A percentile compares a stretch with the other conserved stretches of the same genome.
Evolutionary conservation across 2,888 invertebrate species (phyloP).

Genomic region (Dolichopus griseipennis): DNA sequence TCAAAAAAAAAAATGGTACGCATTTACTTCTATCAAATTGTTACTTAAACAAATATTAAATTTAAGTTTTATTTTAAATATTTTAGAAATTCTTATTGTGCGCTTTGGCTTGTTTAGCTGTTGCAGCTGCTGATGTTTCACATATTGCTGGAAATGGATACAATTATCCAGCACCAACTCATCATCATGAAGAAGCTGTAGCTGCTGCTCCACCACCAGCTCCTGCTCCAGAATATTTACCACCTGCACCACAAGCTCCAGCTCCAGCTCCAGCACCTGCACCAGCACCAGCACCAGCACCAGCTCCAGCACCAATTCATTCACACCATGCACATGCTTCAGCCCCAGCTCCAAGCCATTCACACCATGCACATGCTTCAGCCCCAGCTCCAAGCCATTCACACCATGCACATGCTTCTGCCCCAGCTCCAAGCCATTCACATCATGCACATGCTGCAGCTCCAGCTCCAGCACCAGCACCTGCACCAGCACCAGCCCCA

Average conservation of each 20-base stretch:
- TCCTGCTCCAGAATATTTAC: conserved; percentile 12
- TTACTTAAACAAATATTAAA: too few relatives aligned
- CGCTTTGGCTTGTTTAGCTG: conserved; percentile 2
- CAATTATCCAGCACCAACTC: neutral
- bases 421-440: conserved; percentile 17
- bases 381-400: neutral
- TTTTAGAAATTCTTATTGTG: neutral
- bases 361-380: neutral
- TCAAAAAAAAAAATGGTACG: neutral
- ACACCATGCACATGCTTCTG: neutral
- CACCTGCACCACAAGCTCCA: conserved; percentile 13
- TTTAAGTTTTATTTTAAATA: neutral
- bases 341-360: neutral
- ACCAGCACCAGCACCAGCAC: conserved; percentile 1
- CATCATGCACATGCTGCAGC: neutral
- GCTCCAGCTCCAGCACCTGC: conserved; percentile 12
- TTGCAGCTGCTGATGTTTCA: neutral
- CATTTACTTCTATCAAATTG: too few relatives aligned
- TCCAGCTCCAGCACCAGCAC: conserved; percentile 24
- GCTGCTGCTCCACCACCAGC: conserved; percentile 13
- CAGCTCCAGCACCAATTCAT: neutral
- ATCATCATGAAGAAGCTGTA: neutral
- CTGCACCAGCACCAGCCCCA: conserved; percentile 8
- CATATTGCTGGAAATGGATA: neutral
- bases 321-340: neutral